Conservation (phyloP, 2,888 invertebrate genomes). For the Cantharis flavilabris region DNA sequence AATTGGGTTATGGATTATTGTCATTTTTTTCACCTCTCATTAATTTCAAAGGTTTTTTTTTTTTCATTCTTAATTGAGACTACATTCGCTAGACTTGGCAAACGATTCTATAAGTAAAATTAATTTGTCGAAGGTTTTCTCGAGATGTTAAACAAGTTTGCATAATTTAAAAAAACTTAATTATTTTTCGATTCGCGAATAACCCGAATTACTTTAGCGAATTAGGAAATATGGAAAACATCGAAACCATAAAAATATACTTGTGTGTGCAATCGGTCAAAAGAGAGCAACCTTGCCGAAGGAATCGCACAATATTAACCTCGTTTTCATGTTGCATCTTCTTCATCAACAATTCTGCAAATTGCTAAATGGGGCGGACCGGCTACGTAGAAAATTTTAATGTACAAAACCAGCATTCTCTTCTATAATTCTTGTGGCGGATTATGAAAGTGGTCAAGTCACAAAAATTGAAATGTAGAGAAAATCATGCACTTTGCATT, state of each 20-base stretch:
- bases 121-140: background rate
- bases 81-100: background rate
- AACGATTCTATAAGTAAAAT: background rate
- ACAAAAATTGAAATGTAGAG: background rate
- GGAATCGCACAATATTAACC: background rate
- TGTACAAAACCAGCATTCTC: background rate
- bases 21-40: background rate
- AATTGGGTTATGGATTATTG: slow-evolving; percentile 1
- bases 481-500: background rate
- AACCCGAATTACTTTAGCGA: background rate
- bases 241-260: background rate
- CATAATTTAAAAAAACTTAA: background rate
- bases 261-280: background rate
- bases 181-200: background rate
- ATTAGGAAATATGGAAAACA: background rate
- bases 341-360: background rate
- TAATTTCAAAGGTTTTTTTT: background rate
- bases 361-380: background rate
- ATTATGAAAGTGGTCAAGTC: background rate
- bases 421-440: background rate
- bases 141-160: background rate
- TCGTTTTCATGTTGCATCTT: background rate
- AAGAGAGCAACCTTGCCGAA: background rate
- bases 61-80: background rate
- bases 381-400: too few relatives aligned